phyloP scores from a whole-genome alignment of 2,888 invertebrate species.

The Polydrusus pterygomalis region DNA sequence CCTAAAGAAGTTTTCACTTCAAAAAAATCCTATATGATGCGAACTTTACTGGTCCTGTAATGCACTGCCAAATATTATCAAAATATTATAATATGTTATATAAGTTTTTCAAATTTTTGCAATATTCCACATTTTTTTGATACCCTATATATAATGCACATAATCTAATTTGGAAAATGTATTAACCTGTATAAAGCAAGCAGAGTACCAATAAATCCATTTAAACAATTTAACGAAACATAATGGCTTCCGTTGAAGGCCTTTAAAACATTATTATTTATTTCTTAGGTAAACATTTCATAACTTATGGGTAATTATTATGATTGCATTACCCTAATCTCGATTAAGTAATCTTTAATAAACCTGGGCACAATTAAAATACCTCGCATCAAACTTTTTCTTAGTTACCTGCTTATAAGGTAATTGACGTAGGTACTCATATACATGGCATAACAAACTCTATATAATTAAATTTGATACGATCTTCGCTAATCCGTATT shows the following conservation, averaged over 20 bases:
- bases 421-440: slow-evolving; percentile 41
- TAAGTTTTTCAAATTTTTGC: too few relatives aligned
- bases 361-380: slow-evolving; percentile 24
- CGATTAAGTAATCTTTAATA: slow-evolving; percentile 22
- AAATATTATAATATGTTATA: too few relatives aligned
- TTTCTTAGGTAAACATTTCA: slow-evolving; percentile 9
- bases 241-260: not conserved
- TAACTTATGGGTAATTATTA: slow-evolving; percentile 18
- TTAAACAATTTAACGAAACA: not conserved
- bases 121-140: too few relatives aligned
- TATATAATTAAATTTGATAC: slow-evolving; percentile 51
- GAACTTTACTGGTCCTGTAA: too few relatives aligned
- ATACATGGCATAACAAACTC: slow-evolving; percentile 38
- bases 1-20: too few relatives aligned
- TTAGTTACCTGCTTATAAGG: slow-evolving; percentile 28
- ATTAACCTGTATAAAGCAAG: too few relatives aligned
- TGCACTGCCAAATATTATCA: too few relatives aligned
- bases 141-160: too few relatives aligned
- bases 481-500: slow-evolving; percentile 52
- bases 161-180: too few relatives aligned
- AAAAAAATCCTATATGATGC: too few relatives aligned
- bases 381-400: slow-evolving; percentile 8
- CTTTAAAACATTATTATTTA: not conserved
- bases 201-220: not conserved
- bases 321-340: slow-evolving; percentile 24